Evolutionary conservation across 2,113 vertebrate species (phyloP).

Genomic region (Anolis carolinensis): DNA sequence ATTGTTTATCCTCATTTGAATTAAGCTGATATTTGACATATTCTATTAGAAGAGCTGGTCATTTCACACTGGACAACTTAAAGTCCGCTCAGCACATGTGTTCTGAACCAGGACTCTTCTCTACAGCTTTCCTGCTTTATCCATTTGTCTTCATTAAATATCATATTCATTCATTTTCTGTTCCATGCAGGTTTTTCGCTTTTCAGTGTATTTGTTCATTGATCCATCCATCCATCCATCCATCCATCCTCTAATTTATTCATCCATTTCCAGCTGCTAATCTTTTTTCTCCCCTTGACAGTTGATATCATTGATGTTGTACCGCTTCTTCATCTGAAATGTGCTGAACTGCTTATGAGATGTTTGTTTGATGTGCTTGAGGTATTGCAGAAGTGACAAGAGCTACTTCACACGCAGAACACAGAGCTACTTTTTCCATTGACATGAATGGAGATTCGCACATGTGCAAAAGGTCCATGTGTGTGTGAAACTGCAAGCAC

Average conservation of each 20-base stretch:
- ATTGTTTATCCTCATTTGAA: not conserved
- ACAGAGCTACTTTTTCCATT: not conserved
- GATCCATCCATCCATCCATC: constrained; percentile 17
- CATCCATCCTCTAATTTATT: constrained; percentile 16
- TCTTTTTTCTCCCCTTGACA: constrained; percentile 17
- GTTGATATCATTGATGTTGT: constrained; percentile 24
- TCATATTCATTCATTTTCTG: constrained; percentile 19
- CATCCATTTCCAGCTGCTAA: constrained; percentile 33
- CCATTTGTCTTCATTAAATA: constrained; percentile 20
- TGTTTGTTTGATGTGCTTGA: not conserved
- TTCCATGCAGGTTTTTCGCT: constrained; percentile 26
- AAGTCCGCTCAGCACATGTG: not conserved
- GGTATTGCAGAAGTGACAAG: not conserved
- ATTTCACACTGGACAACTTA: not conserved
- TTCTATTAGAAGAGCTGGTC: not conserved
- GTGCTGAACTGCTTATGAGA: not conserved
- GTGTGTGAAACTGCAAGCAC: not conserved
- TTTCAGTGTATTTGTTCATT: constrained; percentile 17
- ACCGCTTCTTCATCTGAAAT: not conserved
- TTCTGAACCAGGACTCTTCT: not conserved
- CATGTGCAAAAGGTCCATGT: not conserved
- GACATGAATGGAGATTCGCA: not conserved
- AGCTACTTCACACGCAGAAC: not conserved
- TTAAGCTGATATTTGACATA: not conserved
- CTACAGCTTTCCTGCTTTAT: not conserved